Percentiles rank a stretch among this genome's conserved stretches.
Evolutionary conservation across 2,888 invertebrate genomes (phyloP).

Genomic region (Agonopterix subpropinquella): DNA sequence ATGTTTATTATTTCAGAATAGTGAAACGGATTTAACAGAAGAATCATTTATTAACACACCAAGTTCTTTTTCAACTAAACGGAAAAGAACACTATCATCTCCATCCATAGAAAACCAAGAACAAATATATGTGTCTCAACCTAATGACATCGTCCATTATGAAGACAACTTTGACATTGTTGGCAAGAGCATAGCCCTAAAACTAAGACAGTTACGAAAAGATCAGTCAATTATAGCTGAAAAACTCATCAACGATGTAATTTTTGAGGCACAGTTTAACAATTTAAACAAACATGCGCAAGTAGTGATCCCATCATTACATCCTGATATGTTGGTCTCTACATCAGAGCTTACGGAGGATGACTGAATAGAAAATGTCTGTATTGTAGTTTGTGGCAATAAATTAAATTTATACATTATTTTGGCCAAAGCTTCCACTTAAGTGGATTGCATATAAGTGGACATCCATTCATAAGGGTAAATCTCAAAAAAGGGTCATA

Average conservation of each 20-base stretch:
- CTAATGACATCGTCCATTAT: not conserved
- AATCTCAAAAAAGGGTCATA: no score
- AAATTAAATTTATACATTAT: no score
- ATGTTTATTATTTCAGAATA: not conserved
- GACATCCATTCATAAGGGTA: no score
- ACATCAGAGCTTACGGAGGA: no score
- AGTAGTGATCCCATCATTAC: not conserved
- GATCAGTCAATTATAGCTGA: not conserved
- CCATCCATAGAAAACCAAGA: not conserved
- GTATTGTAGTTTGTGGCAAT: no score
- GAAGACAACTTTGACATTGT: not conserved
- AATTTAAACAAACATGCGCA: conserved; percentile 6
- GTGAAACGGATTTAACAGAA: not conserved
- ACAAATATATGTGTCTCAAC: not conserved
- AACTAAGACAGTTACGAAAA: not conserved
- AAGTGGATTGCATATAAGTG: no score
- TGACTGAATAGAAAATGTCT: no score
- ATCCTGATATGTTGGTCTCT: no score
- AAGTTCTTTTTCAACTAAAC: not conserved
- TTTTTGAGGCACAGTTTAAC: not conserved
- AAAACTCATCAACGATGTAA: not conserved
- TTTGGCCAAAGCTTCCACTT: no score
- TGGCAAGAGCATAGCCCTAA: not conserved
- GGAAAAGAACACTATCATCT: not conserved
- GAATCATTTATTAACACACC: not conserved